phyloP scores from a whole-genome alignment of 2,113 vertebrate genomes.

The Gasterosteus nipponicus region DNA sequence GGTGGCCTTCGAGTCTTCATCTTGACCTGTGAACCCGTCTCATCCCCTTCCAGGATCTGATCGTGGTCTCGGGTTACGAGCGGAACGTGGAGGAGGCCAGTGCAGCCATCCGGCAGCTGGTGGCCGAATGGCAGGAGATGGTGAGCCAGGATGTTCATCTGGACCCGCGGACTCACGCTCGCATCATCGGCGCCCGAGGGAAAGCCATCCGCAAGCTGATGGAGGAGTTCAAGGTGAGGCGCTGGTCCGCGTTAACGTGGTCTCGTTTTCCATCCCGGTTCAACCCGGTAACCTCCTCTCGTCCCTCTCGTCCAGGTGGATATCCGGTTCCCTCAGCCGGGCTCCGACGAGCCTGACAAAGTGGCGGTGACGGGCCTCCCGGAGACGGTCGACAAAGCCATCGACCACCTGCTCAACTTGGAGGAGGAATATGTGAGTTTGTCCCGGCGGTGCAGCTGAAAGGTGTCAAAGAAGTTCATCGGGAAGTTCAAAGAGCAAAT shows the following conservation, averaged over 20 bases:
- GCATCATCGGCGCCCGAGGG: constrained; percentile 84
- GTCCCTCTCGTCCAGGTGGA: constrained; percentile 77
- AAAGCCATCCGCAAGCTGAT: constrained; percentile 87
- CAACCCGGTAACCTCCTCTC: not conserved
- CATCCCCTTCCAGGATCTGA: constrained; percentile 75
- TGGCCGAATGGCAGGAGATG: constrained; percentile 85
- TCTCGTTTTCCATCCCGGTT: too few relatives aligned
- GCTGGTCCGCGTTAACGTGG: too few relatives aligned
- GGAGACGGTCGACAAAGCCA: constrained; percentile 83
- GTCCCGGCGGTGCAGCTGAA: too few relatives aligned
- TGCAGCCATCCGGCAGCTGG: constrained; percentile 82
- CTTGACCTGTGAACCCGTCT: not conserved
- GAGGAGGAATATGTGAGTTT: constrained; percentile 87
- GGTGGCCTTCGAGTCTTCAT: not conserved
- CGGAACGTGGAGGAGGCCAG: constrained; percentile 82
- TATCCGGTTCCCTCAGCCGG: constrained; percentile 85
- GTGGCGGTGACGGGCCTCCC: constrained; percentile 85
- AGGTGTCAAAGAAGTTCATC: not conserved
- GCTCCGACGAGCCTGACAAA: constrained; percentile 83
- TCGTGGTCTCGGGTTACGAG: constrained; percentile 85
- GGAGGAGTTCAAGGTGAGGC: constrained; percentile 85
- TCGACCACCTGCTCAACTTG: constrained; percentile 86
- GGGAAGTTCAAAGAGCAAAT: not conserved
- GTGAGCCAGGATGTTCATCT: constrained; percentile 83
- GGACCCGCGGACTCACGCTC: constrained; percentile 86